A percentile compares a stretch with the other conserved stretches of the same genome.
Evolutionary conservation across 2,797 vertebrate species (phyloP).

Genomic region (Channallabes apus): DNA sequence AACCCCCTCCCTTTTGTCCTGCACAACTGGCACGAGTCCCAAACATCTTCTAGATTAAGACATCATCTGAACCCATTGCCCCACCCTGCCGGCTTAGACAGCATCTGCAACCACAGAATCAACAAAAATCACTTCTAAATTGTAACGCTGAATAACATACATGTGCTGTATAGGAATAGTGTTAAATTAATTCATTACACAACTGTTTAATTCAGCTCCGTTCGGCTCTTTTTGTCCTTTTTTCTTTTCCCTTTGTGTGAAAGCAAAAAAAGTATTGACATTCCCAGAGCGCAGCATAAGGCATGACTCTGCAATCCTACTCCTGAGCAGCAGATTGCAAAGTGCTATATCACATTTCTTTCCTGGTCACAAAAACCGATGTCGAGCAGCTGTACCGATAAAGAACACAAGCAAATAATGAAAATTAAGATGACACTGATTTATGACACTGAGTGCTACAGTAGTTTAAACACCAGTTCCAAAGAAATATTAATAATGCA

Average conservation of each 20-base stretch:
- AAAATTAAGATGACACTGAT: not conserved
- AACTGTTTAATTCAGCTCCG: too few species aligned
- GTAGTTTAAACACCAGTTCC: not conserved
- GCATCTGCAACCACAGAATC: constrained; percentile 22
- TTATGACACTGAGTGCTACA: not conserved
- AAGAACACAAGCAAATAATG: not conserved
- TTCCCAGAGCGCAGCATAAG: constrained; percentile 61
- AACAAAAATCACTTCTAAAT: not conserved
- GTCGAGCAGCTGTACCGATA: constrained; percentile 14
- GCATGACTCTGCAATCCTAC: constrained; percentile 72
- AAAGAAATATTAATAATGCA: not conserved
- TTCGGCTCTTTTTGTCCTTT: constrained; percentile 26
- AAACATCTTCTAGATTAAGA: constrained; percentile 56
- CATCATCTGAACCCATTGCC: constrained; percentile 59
- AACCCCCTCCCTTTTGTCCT: constrained; percentile 59
- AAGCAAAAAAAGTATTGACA: constrained; percentile 73
- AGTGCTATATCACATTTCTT: constrained; percentile 58
- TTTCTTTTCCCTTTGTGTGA: constrained; percentile 68
- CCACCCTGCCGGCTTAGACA: constrained; percentile 38
- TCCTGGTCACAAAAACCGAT: constrained; percentile 32
- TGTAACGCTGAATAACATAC: not conserved
- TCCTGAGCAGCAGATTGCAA: constrained; percentile 55
- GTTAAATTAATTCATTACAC: not conserved
- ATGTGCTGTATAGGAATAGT: not conserved
- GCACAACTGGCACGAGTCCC: constrained; percentile 60